Base-by-base conservation (phyloP, 53 echinoderm and acorn worm genomes). In the Antedon mediterranea region DNA sequence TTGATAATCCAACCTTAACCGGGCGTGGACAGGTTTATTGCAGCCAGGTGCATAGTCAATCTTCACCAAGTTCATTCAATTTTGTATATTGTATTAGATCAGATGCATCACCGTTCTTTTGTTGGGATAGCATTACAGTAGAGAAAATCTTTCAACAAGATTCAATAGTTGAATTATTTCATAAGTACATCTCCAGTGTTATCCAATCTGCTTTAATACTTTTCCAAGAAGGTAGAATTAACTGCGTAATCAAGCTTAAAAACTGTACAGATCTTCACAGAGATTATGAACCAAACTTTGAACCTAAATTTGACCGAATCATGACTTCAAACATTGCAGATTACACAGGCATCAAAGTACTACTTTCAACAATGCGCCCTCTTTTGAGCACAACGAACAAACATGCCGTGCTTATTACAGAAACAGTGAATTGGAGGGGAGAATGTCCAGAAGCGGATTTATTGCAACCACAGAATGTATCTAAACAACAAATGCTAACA, bases 1-100 rank as follows among this genome's bases (percentile, higher is more conserved):
- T 71, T 74, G 85, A 85, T 77, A 85, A 85, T n/a, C 85, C 85
- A 13, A 85, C 85, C 34, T 72, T 85, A 41, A 85, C 81, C 20
- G 85, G 85, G 0, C 71, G 33, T 20, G 29, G 29, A 77, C 26
- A 29, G 37, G 79, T 71, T 72, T 74, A 23, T 30, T 75, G 30
- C 74, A 43, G 15, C 72, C 32, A 4, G 31, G 26, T 73, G 32
- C 32, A 30, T 28, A 30, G 30, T 30, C 31, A n/a, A 3, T 73
- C 30, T 5, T 26, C 31, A 32, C 85, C 85, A 29, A 85, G 77
- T 44, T 77, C 73, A 30, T 81, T 41, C 20, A 43, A 37, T 13
- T 87, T 83, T 20, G 76, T 79, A 11, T 87, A 87, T 33, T 75
- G 78, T 33, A 44, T 83, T 4, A 7, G 27, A 30, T 71, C 79